Conservation (phyloP, 2,888 invertebrate species). For the Troglohyphantes excavatus region DNA sequence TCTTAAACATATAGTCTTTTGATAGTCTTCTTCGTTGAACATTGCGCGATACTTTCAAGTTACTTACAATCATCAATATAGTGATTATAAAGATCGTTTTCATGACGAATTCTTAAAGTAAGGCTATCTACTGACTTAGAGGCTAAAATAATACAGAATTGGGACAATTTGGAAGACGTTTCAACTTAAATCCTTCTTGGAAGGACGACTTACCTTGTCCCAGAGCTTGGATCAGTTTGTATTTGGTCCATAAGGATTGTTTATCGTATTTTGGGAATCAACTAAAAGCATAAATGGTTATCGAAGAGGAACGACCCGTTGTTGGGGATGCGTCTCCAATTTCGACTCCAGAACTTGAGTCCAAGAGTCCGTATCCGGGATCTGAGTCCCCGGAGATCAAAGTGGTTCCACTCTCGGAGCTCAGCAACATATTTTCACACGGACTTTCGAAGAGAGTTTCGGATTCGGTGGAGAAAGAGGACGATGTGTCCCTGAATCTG, state of each 20-base stretch:
- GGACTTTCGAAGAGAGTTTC: constrained; percentile 13
- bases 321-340: constrained; percentile 12
- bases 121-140: too few species aligned
- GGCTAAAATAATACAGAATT: too few species aligned
- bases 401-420: constrained; percentile 51
- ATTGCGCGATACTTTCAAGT: too few species aligned
- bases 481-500: constrained; percentile 18
- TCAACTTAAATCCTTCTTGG: too few species aligned
- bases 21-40: too few species aligned
- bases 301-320: constrained; percentile 60
- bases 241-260: background rate
- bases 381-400: constrained; percentile 40
- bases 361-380: background rate
- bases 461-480: constrained; percentile 5
- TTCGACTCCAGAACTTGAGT: background rate
- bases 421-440: constrained; percentile 51
- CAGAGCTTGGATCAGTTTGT: background rate
- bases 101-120: too few species aligned
- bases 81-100: too few species aligned
- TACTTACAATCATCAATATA: too few species aligned
- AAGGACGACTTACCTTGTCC: too few species aligned
- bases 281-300: constrained; percentile 20
- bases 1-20: too few species aligned
- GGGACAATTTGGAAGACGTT: too few species aligned
- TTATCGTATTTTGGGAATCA: background rate